Percentiles rank a stretch among this genome's conserved stretches.
Conservation (phyloP, 2,888 invertebrate genomes). For the Pandemis cinnamomeana region DNA sequence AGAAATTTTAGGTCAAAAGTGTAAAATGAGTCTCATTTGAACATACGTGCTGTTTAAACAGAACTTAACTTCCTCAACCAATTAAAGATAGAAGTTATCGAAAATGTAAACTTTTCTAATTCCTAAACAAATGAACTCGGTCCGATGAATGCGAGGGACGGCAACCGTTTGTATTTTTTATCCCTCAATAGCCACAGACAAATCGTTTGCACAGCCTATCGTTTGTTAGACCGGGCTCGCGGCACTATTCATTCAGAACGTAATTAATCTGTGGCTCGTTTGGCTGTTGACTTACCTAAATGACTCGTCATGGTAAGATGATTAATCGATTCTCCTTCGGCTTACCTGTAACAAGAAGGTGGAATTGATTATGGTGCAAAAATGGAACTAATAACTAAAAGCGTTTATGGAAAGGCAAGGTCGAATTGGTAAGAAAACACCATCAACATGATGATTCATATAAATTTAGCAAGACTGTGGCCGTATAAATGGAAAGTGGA, state of each 20-base stretch:
- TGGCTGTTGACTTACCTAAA: slow-evolving; percentile 36
- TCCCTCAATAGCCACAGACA: slow-evolving; percentile 33
- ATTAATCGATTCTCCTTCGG: slow-evolving; percentile 19
- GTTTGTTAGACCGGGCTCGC: slow-evolving; percentile 17
- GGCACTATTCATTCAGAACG: slow-evolving; percentile 12
- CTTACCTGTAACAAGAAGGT: slow-evolving; percentile 33
- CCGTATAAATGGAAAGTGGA: no score
- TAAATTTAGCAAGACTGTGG: no score
- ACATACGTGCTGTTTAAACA: no score
- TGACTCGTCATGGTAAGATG: slow-evolving; percentile 13
- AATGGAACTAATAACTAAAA: no score
- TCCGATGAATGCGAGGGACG: slow-evolving; percentile 10
- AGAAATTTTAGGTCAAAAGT: no score
- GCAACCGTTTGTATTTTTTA: slow-evolving; percentile 36
- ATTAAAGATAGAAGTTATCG: neutral
- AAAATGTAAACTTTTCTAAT: slow-evolving; percentile 11
- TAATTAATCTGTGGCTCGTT: slow-evolving; percentile 35
- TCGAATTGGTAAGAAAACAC: no score
- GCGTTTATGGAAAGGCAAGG: no score
- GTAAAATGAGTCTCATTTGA: no score
- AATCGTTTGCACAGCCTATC: slow-evolving; percentile 29
- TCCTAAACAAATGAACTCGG: slow-evolving; percentile 26
- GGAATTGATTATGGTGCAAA: neutral
- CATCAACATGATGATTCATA: no score
- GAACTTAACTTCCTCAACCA: no score